phyloP scores from a whole-genome alignment of 2,888 invertebrate species.

The Neria commutata region DNA sequence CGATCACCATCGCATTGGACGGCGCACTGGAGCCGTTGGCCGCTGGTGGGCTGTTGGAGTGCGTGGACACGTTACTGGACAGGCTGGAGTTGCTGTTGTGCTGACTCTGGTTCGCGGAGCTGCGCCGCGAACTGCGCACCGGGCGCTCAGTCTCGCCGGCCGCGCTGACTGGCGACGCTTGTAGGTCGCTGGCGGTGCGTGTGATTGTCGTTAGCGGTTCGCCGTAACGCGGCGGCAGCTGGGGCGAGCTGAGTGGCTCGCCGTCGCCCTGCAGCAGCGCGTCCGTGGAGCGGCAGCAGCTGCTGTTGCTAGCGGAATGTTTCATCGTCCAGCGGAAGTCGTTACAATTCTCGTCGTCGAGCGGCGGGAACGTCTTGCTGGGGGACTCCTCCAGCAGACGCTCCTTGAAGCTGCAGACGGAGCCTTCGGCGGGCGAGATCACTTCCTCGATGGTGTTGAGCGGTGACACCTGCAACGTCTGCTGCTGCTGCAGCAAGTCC shows the following conservation, averaged over 20 bases:
- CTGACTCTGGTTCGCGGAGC: slow-evolving; percentile 21
- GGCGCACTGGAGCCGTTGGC: slow-evolving; percentile 35
- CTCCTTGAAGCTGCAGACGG: slow-evolving; percentile 36
- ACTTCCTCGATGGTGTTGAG: slow-evolving; percentile 59
- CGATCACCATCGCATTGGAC: slow-evolving; percentile 24
- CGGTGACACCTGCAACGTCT: slow-evolving; percentile 55
- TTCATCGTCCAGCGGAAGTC: slow-evolving; percentile 48
- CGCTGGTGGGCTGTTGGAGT: slow-evolving; percentile 38
- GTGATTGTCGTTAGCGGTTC: slow-evolving; percentile 27
- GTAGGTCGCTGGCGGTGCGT: not conserved
- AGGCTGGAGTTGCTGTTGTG: slow-evolving; percentile 43
- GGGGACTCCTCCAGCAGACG: slow-evolving; percentile 26
- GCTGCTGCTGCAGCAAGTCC: slow-evolving; percentile 55
- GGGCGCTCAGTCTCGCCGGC: slow-evolving; percentile 22
- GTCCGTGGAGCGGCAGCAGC: slow-evolving; percentile 56
- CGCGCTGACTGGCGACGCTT: not conserved
- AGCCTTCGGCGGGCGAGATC: slow-evolving; percentile 48
- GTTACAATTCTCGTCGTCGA: slow-evolving; percentile 49
- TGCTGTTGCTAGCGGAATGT: slow-evolving; percentile 48
- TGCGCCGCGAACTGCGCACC: slow-evolving; percentile 5
- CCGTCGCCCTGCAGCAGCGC: slow-evolving; percentile 43
- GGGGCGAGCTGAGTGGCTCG: slow-evolving; percentile 18
- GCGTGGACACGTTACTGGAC: slow-evolving; percentile 44
- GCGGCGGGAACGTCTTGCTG: slow-evolving; percentile 39
- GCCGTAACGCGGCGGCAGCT: slow-evolving; percentile 24